Base-by-base conservation (phyloP, 1,140 invertebrate genomes). In the Listronotus bonariensis region DNA sequence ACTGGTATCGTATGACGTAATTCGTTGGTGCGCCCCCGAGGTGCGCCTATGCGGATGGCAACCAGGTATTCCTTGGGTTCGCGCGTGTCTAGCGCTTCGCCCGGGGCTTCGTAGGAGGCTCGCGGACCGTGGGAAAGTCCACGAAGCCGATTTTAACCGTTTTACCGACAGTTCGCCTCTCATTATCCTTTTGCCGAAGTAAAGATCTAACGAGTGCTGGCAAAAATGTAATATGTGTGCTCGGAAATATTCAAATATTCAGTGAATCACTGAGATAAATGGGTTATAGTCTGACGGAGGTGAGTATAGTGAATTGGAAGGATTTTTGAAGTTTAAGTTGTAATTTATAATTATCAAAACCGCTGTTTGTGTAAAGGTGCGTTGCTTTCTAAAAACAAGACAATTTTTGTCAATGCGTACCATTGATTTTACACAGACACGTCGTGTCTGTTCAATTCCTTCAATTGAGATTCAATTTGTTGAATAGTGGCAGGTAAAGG, bases 81-180 rank as follows among this genome's bases (percentile, higher is more conserved):
- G 49, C 58, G 58, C 58, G 58, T 61, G 58, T 61, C 58, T 45
- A 45, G 26, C 15, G 17, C 15, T 61, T 61, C 49, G 58, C 58
- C 48, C 36, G 49, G 17, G 58, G 58, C 58, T 10, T 61, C 58
- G 58, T 61, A 61, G 58, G 58, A 61, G 58, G 58, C 26, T 34
- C 32, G 58, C 58, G 58, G 26, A 61, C 49, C 58, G 58, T 61
- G 58, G 58, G 58, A 61, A 61, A 61, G 58, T 65, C 63, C 11
- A 15, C 38, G 63, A 31, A 56, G 63, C 58, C 42, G 46, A 45
- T 43, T 65, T 58, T 54, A 65, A 65, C 53, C 54, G 56, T 56
- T 65, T 56, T 59, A 66, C 53, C 43, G 48, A 60, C 64, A 52
- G 63, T 65, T 65, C 55, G 41, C 38, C 64, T 53, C 48, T 59